A percentile compares a stretch with the other conserved stretches of the same genome.
Conservation (phyloP, 1,140 invertebrate genomes). For the Stenopsyche tienmushanensis region DNA sequence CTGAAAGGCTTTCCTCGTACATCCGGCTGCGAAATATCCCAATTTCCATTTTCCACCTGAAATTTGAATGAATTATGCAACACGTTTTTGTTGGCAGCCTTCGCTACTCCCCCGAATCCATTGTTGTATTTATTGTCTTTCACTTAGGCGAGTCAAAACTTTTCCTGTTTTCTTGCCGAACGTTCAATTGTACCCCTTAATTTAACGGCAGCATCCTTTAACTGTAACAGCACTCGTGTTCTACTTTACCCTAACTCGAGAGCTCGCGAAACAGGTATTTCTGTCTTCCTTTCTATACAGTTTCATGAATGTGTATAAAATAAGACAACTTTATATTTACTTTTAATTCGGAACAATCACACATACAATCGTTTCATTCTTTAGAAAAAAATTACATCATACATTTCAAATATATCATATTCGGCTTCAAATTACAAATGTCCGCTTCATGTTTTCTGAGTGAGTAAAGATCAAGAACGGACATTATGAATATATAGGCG, state of each 20-base stretch:
- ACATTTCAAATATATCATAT: no score
- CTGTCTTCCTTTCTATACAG: no score
- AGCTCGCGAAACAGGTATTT: neutral
- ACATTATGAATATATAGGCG: no score
- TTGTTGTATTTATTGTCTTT: slow-evolving; percentile 25
- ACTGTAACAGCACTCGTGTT: neutral
- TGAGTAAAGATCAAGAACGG: no score
- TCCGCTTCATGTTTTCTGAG: no score
- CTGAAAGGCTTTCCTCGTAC: slow-evolving; percentile 11
- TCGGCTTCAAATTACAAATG: no score
- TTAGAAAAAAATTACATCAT: no score
- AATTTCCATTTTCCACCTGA: slow-evolving; percentile 16
- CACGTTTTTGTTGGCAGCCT: slow-evolving; percentile 14
- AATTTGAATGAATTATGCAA: slow-evolving; percentile 33
- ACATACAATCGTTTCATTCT: no score
- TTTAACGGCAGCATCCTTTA: slow-evolving; percentile 8
- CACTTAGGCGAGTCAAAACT: slow-evolving; percentile 19
- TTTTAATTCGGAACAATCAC: no score
- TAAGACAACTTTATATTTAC: no score
- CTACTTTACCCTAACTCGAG: neutral
- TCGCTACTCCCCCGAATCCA: neutral
- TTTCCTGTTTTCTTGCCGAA: slow-evolving; percentile 24
- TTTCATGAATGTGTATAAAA: no score
- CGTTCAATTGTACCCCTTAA: slow-evolving; percentile 24
- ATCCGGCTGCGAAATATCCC: slow-evolving; percentile 9